Base-by-base conservation (phyloP, 2,797 vertebrate genomes). In the Centroberyx gerrardi region DNA sequence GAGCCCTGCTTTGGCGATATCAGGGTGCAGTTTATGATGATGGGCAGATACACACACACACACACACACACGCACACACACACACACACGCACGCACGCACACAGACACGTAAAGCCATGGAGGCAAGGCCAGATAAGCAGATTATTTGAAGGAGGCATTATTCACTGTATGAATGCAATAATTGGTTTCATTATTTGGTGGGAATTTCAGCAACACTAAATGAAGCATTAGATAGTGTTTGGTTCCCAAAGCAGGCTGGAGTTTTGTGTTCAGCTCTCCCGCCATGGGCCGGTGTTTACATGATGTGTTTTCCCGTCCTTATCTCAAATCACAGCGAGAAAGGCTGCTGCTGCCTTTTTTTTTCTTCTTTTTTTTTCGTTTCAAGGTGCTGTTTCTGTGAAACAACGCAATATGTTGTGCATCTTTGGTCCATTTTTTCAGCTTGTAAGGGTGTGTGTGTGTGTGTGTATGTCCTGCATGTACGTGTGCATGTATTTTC, bases 81-180 rank as follows among this genome's bases (percentile, higher is more conserved):
- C 60, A 1, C 29, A 59, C 56, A 77, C 62, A 74, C 64, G 60
- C 48, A 74, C 49, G 65, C 65, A n/a, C n/a, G n/a, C n/a, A 49
- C 58, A 38, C 31, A 54, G 71, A 83, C 72, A 84, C 36, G 15
- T 65, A 75, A 72, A 90, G 79, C 81, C 85, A 89, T 62, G 49
- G 79, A 86, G 74, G 77, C 59, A 85, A 86, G 73, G 76, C 82
- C 89, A 92, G 90, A 92, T 92, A 92, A 93, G 86, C 79, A 93
- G 87, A 94, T 93, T 92, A 92, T 89, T 91, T 84, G 81, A 90
- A 90, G 90, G 85, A 88, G 76, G 86, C 87, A 88, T 91, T 90
- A 87, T 92, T 93, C 86, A 81, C 75, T 49, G 56, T 82, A 78
- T 88, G 82, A 88, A 92, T 88, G 87, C 86, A 91, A 90, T 92